These are phyloP conservation scores for Pituophis catenifer DNA, from an alignment of 2,113 vertebrate species.

Conservation along the genomic window DNA sequence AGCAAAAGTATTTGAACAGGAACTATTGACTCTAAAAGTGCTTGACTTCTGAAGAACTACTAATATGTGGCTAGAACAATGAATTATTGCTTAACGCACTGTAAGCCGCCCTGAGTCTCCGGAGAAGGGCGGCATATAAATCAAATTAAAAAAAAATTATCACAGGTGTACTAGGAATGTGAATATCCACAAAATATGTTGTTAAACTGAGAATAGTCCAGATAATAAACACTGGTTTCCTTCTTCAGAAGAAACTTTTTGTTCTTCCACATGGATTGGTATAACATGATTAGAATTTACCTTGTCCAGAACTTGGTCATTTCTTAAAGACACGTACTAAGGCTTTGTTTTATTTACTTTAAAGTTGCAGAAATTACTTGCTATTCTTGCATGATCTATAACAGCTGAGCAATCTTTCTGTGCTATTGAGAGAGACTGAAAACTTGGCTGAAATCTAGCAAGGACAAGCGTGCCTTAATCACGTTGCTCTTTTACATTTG, in stretches of 20 bases:
- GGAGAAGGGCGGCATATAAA: no score
- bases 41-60: background rate
- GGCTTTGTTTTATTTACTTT: slow-evolving; percentile 46
- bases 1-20: background rate
- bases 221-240: background rate
- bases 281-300: slow-evolving; percentile 52
- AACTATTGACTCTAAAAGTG: background rate
- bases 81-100: background rate
- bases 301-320: slow-evolving; percentile 68
- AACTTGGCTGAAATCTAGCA: slow-evolving; percentile 78
- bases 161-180: background rate
- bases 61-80: background rate
- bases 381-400: slow-evolving; percentile 78
- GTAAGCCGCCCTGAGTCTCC: no score
- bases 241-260: slow-evolving; percentile 1
- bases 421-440: slow-evolving; percentile 74
- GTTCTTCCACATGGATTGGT: slow-evolving; percentile 39
- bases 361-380: slow-evolving; percentile 77
- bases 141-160: background rate
- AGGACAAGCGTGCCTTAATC: slow-evolving; percentile 80
- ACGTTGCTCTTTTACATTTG: slow-evolving; percentile 80
- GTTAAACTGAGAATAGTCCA: background rate
- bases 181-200: background rate
- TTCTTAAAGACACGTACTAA: slow-evolving; percentile 68
- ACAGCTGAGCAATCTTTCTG: slow-evolving; percentile 80